phyloP scores from a whole-genome alignment of 2,797 vertebrate species.

The Centropyge bicolor region DNA sequence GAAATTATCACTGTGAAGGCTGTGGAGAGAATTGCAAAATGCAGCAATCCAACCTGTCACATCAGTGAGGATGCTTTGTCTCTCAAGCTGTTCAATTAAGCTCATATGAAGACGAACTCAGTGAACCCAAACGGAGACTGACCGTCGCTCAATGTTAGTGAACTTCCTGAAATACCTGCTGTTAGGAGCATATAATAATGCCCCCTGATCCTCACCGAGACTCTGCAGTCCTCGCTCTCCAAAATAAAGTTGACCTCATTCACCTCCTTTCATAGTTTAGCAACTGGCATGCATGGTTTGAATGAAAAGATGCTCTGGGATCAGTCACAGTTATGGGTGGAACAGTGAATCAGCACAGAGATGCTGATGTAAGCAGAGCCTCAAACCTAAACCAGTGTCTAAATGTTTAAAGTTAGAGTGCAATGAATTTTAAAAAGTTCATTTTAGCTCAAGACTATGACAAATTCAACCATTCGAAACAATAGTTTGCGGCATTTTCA shows the following conservation, averaged over 20 bases:
- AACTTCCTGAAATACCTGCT: slow-evolving; percentile 41
- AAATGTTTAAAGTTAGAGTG: slow-evolving; percentile 14
- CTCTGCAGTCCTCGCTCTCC: slow-evolving; percentile 11
- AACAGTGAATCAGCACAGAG: slow-evolving; percentile 18
- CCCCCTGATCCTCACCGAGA: background rate
- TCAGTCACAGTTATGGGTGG: slow-evolving; percentile 30
- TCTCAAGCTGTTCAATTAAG: background rate
- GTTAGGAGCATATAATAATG: slow-evolving; percentile 2
- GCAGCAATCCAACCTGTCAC: background rate
- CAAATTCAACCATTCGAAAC: slow-evolving; percentile 16
- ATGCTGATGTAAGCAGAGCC: slow-evolving; percentile 35
- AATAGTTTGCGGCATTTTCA: background rate
- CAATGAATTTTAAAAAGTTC: background rate
- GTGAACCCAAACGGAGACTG: slow-evolving; percentile 33
- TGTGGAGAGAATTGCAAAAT: background rate
- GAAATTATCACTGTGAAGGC: background rate
- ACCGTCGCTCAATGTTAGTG: slow-evolving; percentile 31
- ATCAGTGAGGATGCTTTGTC: background rate
- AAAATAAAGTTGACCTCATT: slow-evolving; percentile 31
- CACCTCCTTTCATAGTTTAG: slow-evolving; percentile 23
- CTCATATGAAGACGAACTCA: slow-evolving; percentile 37
- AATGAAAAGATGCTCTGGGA: slow-evolving; percentile 39
- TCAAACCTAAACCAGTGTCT: slow-evolving; percentile 12
- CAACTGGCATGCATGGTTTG: slow-evolving; percentile 19
- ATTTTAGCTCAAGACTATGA: background rate